Percentiles rank a stretch among this genome's conserved stretches.
phyloP scores from a whole-genome alignment of 2,888 invertebrate species.

The Pachycephus smyrnensis region DNA sequence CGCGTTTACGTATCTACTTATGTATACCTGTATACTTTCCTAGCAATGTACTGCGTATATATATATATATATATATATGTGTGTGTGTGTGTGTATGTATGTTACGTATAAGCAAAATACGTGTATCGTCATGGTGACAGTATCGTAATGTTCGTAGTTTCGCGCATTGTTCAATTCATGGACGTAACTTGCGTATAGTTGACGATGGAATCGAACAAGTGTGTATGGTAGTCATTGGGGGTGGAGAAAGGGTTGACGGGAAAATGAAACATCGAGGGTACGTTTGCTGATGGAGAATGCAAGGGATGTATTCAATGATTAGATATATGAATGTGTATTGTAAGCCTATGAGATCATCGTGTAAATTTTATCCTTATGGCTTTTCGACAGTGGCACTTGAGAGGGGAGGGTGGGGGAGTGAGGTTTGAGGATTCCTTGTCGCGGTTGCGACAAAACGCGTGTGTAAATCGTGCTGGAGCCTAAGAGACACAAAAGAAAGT shows the following conservation, averaged over 20 bases:
- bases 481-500: neutral
- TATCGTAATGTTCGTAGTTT: neutral
- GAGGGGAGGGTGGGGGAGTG: neutral
- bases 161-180: neutral
- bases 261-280: neutral
- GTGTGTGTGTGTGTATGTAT: no score
- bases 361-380: neutral
- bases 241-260: neutral
- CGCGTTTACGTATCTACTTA: neutral
- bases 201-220: neutral
- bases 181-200: neutral
- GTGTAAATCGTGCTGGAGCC: neutral
- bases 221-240: neutral
- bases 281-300: no score
- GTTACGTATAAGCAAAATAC: neutral
- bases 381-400: neutral
- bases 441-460: neutral
- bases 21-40: neutral
- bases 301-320: neutral
- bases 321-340: neutral
- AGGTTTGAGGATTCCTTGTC: neutral
- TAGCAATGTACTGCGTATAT: neutral
- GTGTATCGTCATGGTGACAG: neutral
- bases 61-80: no score
- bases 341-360: neutral